phyloP scores from a whole-genome alignment of 2,797 vertebrate species.

The Sardinella longiceps region DNA sequence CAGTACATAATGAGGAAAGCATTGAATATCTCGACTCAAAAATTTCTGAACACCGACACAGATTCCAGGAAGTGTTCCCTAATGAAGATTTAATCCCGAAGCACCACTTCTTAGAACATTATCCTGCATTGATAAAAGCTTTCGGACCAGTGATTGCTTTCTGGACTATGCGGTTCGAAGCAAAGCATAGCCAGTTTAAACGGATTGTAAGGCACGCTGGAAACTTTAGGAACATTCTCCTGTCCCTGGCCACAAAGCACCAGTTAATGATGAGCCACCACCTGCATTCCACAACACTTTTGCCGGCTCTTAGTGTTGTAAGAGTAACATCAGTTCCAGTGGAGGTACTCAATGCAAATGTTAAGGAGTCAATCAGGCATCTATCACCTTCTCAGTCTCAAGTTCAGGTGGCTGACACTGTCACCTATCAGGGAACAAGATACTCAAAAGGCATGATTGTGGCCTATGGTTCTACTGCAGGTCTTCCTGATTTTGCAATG shows the following conservation, averaged over 20 bases:
- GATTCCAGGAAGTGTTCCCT: slow-evolving; percentile 40
- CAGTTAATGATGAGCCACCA: slow-evolving; percentile 54
- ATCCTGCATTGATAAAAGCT: slow-evolving; percentile 32
- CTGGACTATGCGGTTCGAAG: slow-evolving; percentile 50
- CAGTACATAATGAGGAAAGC: slow-evolving; percentile 48
- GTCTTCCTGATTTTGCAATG: too few relatives aligned
- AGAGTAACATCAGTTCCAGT: too few relatives aligned
- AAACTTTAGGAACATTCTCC: slow-evolving; percentile 49
- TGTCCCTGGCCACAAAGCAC: slow-evolving; percentile 48
- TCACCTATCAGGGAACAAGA: slow-evolving; percentile 38
- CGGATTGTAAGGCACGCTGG: slow-evolving; percentile 47
- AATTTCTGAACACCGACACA: slow-evolving; percentile 52
- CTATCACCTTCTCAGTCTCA: too few relatives aligned
- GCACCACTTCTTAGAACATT: slow-evolving; percentile 51
- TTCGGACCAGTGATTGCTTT: slow-evolving; percentile 40
- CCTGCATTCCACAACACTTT: too few relatives aligned
- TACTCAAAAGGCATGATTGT: too few relatives aligned
- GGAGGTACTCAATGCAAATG: too few relatives aligned
- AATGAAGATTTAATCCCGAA: slow-evolving; percentile 45
- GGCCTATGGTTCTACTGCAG: too few relatives aligned
- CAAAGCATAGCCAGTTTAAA: slow-evolving; percentile 46
- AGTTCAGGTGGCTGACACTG: slow-evolving; percentile 43
- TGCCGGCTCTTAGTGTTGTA: too few relatives aligned
- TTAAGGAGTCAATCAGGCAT: too few relatives aligned
- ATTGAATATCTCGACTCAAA: slow-evolving; percentile 50